Evolutionary conservation across 2,113 vertebrate genomes (phyloP), one percentile per base, ranked within the genome.

Genomic region (Formicarius rufipectus): DNA sequence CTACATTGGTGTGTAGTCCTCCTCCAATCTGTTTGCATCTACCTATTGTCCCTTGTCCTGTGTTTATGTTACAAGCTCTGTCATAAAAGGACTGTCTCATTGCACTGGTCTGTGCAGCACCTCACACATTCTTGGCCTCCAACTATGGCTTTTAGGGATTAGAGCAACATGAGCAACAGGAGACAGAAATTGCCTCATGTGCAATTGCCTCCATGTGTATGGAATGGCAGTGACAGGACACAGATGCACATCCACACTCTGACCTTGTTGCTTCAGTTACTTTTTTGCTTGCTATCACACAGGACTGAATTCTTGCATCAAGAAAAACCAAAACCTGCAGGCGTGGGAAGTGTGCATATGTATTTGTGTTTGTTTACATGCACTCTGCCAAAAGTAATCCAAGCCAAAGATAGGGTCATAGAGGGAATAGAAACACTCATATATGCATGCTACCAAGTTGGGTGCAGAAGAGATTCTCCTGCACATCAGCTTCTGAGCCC

Each of bases 311-410:
- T 67, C 28, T 87, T 52, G 4, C 14, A 52, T n/a, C 30, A 60
- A 35, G 64, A 39, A 21, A 25, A 45, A n/a, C n/a, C 18, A 40
- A 83, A 84, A 69, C 3, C 10, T 56, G 25, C 17, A 33, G 31
- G 4, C 4, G 9, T 20, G 14, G 33, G 10, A 16, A 5, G 2
- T 8, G 18, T 2, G 1, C 4, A 2, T n/a, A 14, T n/a, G 17
- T 44, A 19, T 40, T 11, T 78, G 28, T 63, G 14, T 50, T 12
- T n/a, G 30, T 30, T 16, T 24, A 39, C 37, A 16, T 1, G 1
- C 6, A 47, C 13, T 40, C 47, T 58, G 35, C 8, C 42, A 17
- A 59, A 74, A 69, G 49, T 12, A 66, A 42, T 66, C 33, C 40
- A 50, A 56, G 50, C 49, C 33, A 87, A 75, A 7, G 7, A 22